Conservation (phyloP, 2,113 vertebrate species). For the Carlito syrichta region DNA sequence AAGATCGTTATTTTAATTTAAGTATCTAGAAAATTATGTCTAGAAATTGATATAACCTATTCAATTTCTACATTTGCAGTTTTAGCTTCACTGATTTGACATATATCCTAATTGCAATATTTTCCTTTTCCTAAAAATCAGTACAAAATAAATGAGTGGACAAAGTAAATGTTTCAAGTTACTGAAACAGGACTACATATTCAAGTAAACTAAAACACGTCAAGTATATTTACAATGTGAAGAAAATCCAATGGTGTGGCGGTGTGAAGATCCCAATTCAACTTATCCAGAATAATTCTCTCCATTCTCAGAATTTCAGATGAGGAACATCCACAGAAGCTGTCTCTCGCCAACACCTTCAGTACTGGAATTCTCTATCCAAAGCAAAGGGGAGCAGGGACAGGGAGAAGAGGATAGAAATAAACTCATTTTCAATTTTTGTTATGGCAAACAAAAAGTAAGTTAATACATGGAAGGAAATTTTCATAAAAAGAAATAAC, state of each 20-base stretch:
- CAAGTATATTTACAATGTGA: slow-evolving; percentile 89
- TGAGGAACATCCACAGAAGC: slow-evolving; percentile 94
- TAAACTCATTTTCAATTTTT: not conserved
- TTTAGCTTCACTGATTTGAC: not conserved
- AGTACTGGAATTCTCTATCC: slow-evolving; percentile 92
- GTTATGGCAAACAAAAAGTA: not conserved
- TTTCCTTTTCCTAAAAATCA: slow-evolving; percentile 48
- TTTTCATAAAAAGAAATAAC: not conserved
- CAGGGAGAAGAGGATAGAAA: not conserved
- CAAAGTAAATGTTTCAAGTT: not conserved
- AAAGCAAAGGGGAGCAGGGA: not conserved
- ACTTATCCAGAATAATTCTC: slow-evolving; percentile 96
- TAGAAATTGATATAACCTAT: not conserved
- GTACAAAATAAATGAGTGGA: not conserved
- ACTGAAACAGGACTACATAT: not conserved
- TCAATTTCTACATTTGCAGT: not conserved
- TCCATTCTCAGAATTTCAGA: slow-evolving; percentile 98
- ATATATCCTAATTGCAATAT: slow-evolving; percentile 1
- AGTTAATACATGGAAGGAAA: not conserved
- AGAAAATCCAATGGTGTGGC: slow-evolving; percentile 97
- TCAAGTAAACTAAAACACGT: not conserved
- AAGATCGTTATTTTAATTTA: slow-evolving; percentile 32
- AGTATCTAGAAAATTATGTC: not conserved
- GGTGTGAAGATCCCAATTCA: slow-evolving; percentile 96
- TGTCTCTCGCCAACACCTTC: slow-evolving; percentile 90